These are phyloP conservation scores for Meganola albula DNA, from an alignment of 2,888 invertebrate species.

Conservation along the genomic window DNA sequence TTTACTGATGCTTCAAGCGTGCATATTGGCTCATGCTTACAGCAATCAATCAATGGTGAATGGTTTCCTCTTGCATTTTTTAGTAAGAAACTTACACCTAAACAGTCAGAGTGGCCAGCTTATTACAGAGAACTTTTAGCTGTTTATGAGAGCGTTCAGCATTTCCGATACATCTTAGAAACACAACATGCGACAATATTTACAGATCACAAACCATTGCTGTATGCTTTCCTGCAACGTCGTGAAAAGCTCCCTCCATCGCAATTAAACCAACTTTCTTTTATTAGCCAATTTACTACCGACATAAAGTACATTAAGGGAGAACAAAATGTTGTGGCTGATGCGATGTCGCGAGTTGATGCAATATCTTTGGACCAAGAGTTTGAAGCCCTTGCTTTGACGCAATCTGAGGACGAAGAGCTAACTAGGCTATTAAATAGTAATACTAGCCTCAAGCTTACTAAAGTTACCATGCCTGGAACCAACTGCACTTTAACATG, in stretches of 20 bases:
- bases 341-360: constrained; percentile 1
- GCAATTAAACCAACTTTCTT: constrained; percentile 8
- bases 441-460: not conserved
- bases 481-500: not conserved
- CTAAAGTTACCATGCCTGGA: not conserved
- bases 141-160: constrained; percentile 9
- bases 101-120: not conserved
- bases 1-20: no score
- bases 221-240: constrained; percentile 6
- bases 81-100: not conserved
- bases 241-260: constrained; percentile 7
- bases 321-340: no score
- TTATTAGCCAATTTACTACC: constrained; percentile 13
- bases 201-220: constrained; percentile 13
- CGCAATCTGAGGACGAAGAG: not conserved
- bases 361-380: not conserved
- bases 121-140: constrained; percentile 15
- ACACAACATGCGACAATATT: constrained; percentile 5
- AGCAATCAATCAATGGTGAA: no score
- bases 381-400: not conserved
- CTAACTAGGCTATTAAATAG: not conserved
- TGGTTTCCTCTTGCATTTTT: no score
- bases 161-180: constrained; percentile 11
- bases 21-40: no score
- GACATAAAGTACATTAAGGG: no score